A percentile compares a stretch with the other conserved stretches of the same genome.
Conservation (phyloP, 2,113 vertebrate species). For the Pholis gunnellus region DNA sequence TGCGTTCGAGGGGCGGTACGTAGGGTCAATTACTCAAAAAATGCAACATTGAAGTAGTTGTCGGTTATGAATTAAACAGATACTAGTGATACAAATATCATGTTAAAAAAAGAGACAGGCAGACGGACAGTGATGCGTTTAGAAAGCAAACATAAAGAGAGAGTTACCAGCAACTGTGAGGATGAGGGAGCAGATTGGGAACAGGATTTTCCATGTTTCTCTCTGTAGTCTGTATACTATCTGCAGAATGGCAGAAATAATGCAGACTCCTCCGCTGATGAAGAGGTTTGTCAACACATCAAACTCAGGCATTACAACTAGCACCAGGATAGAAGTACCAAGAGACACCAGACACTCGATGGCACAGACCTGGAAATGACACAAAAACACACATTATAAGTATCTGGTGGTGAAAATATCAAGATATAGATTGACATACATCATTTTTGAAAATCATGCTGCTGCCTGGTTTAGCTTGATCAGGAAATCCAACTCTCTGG, state of each 20-base stretch:
- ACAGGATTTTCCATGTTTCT: constrained; percentile 81
- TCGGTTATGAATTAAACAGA: too few relatives aligned
- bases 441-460: background rate
- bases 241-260: constrained; percentile 80
- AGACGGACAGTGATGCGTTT: background rate
- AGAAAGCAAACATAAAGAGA: constrained; percentile 3
- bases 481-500: background rate
- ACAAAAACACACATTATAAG: constrained; percentile 3
- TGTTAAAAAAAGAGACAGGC: background rate
- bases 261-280: constrained; percentile 84
- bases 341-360: constrained; percentile 82
- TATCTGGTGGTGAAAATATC: background rate
- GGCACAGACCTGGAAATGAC: constrained; percentile 73
- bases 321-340: constrained; percentile 81
- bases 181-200: constrained; percentile 82
- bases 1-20: too few relatives aligned
- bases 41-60: too few relatives aligned
- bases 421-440: background rate
- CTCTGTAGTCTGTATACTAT: constrained; percentile 75
- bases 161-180: constrained; percentile 75
- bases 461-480: background rate
- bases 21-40: too few relatives aligned
- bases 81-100: background rate
- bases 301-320: constrained; percentile 86
- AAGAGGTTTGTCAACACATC: constrained; percentile 85